Evolutionary conservation across 2,797 vertebrate species (phyloP).

Genomic region (Aplochiton taeniatus): DNA sequence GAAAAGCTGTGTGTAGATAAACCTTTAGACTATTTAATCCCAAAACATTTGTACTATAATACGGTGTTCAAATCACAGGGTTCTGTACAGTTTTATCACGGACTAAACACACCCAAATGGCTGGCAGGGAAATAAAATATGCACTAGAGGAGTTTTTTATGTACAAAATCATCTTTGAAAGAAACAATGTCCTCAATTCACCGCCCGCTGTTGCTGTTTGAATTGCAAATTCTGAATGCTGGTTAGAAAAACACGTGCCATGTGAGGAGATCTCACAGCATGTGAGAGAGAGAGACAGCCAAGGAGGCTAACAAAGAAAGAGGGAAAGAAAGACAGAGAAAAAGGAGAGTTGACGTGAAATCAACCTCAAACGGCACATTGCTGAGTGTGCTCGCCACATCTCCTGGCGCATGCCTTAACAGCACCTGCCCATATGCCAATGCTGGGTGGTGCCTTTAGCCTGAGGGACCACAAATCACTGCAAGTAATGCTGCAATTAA

Average conservation of each 20-base stretch:
- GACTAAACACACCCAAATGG: too few relatives aligned
- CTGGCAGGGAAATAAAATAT: neutral
- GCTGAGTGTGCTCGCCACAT: neutral
- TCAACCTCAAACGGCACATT: neutral
- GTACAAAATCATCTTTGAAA: neutral
- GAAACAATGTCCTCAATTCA: neutral
- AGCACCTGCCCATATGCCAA: slow-evolving; percentile 42
- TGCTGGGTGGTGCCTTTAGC: slow-evolving; percentile 22
- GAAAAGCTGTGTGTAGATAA: too few relatives aligned
- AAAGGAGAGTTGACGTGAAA: neutral
- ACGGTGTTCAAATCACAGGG: too few relatives aligned
- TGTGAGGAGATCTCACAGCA: neutral
- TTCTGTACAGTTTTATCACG: too few relatives aligned
- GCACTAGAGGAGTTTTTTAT: neutral
- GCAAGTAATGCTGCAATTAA: slow-evolving; percentile 33
- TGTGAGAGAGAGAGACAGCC: neutral
- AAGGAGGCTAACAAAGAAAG: neutral
- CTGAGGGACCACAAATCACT: slow-evolving; percentile 29
- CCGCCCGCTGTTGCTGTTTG: neutral
- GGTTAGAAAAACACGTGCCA: slow-evolving; percentile 4
- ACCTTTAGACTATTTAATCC: too few relatives aligned
- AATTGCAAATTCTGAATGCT: slow-evolving; percentile 11
- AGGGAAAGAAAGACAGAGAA: neutral
- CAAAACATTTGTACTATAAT: too few relatives aligned
- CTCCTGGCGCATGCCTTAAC: slow-evolving; percentile 17